Percentiles rank a stretch among this genome's conserved stretches.
Evolutionary conservation across 1,140 invertebrate genomes (phyloP).

Genomic region (Caenorhabditis briggsae): DNA sequence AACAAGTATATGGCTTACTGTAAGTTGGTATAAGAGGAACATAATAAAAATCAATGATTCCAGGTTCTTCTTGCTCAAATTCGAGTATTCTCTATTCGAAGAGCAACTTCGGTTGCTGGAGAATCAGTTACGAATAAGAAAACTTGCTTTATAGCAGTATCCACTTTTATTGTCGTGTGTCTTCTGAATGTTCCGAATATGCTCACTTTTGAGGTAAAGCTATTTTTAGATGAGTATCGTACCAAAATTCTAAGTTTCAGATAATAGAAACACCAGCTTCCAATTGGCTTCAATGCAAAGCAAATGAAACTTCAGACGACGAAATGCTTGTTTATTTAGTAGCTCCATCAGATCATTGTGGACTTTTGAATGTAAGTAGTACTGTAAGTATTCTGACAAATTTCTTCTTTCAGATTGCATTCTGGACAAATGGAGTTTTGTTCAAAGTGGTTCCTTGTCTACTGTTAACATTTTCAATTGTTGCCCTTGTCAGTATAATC

Average conservation of each 20-base stretch:
- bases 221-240: no score
- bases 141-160: conserved; percentile 70
- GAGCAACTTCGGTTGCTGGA: conserved; percentile 74
- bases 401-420: conserved; percentile 70
- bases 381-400: background rate
- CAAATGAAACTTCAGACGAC: conserved; percentile 38
- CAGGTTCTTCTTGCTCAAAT: conserved; percentile 75
- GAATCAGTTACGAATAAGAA: conserved; percentile 69
- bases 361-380: conserved; percentile 45
- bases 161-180: conserved; percentile 70
- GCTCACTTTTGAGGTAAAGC: conserved; percentile 73
- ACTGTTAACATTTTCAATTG: conserved; percentile 79
- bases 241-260: conserved; percentile 27
- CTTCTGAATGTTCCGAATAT: conserved; percentile 76
- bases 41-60: conserved; percentile 43
- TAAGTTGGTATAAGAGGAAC: conserved; percentile 26
- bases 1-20: conserved; percentile 75
- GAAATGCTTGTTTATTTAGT: conserved; percentile 34
- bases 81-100: conserved; percentile 75
- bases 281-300: conserved; percentile 42
- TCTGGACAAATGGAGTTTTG: conserved; percentile 78
- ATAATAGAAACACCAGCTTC: conserved; percentile 60
- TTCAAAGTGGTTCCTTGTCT: conserved; percentile 79
- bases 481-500: conserved; percentile 79
- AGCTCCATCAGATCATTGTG: conserved; percentile 56